phyloP scores from a whole-genome alignment of 2,797 vertebrate species.

The Eospalax fontanierii region DNA sequence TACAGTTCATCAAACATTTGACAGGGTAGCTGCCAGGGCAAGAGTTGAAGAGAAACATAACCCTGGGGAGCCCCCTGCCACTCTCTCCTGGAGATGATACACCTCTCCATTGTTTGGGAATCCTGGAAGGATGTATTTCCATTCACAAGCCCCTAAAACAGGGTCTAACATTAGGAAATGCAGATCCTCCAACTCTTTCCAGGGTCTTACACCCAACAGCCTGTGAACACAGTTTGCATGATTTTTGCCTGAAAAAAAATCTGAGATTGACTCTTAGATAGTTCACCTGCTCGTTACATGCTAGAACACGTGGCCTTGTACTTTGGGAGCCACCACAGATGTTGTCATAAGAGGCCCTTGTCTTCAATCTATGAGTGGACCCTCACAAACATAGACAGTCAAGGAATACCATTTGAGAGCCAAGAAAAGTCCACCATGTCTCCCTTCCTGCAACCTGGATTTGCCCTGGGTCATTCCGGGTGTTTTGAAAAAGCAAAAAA shows the following conservation, averaged over 20 bases:
- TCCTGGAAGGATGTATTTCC: not conserved
- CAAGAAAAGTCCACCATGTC: not conserved
- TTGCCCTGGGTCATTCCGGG: conserved; percentile 20
- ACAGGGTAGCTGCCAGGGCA: conserved; percentile 6
- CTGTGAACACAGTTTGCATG: not conserved
- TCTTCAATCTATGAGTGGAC: not conserved
- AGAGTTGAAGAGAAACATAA: not conserved
- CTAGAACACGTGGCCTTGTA: not conserved
- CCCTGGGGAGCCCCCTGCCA: not conserved
- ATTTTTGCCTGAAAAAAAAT: not conserved
- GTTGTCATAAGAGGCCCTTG: not conserved
- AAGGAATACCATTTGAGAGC: not conserved
- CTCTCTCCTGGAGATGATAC: not conserved
- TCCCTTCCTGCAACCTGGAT: not conserved
- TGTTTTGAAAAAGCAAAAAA: conserved; percentile 64
- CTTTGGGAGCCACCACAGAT: not conserved
- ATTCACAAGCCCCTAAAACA: not conserved
- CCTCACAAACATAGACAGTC: not conserved
- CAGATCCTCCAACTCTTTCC: too few species aligned
- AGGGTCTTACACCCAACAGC: not conserved
- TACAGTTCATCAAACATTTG: conserved; percentile 55
- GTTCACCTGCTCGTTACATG: not conserved
- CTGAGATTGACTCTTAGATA: not conserved
- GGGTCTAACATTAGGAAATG: not conserved
- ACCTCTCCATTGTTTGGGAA: not conserved